phyloP scores from a whole-genome alignment of 2,888 invertebrate genomes.

The Drepanosiphum platanoidis region DNA sequence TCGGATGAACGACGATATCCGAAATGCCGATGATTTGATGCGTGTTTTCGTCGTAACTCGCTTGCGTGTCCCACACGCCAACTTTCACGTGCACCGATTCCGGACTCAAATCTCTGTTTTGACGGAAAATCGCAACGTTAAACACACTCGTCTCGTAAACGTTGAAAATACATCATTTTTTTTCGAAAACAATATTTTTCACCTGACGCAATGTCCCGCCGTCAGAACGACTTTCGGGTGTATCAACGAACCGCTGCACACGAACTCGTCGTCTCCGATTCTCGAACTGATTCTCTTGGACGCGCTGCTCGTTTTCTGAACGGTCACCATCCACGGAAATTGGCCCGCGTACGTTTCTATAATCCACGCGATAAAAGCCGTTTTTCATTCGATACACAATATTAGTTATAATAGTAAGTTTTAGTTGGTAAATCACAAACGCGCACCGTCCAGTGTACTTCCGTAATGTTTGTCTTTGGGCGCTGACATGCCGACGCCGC shows the following conservation, averaged over 20 bases:
- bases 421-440: neutral
- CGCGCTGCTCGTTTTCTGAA: neutral
- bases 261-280: constrained; percentile 64
- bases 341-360: constrained; percentile 79
- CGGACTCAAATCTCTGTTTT: constrained; percentile 59
- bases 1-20: constrained; percentile 69
- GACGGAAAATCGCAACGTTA: neutral
- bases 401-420: no score
- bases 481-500: neutral
- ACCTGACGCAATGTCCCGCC: constrained; percentile 70
- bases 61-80: constrained; percentile 86
- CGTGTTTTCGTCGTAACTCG: constrained; percentile 71
- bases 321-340: constrained; percentile 79
- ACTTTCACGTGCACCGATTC: constrained; percentile 71
- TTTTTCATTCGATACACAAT: no score
- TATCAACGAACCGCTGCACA: constrained; percentile 84
- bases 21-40: constrained; percentile 74
- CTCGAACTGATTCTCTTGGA: no score
- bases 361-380: neutral
- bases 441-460: neutral
- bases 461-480: neutral
- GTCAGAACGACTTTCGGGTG: constrained; percentile 81
- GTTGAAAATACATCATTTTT: neutral
- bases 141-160: neutral
- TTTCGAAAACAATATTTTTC: neutral